Evolutionary conservation across 2,888 invertebrate genomes (phyloP).

Genomic region (Scrobipalpa costella): DNA sequence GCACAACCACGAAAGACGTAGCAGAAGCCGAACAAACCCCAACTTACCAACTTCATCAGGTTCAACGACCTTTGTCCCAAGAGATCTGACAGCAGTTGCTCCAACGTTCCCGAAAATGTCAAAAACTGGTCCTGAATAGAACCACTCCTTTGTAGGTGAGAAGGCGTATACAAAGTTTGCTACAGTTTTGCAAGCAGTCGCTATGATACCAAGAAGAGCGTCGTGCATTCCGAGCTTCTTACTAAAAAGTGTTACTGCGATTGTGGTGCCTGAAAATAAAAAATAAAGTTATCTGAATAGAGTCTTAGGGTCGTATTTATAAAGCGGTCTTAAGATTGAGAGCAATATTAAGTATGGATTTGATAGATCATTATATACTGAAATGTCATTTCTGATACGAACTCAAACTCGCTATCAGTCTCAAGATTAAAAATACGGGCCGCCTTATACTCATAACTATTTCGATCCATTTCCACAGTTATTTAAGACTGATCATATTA

Average conservation of each 20-base stretch:
- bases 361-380: too few relatives aligned
- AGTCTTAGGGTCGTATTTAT: too few relatives aligned
- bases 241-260: slow-evolving; percentile 71
- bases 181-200: slow-evolving; percentile 69
- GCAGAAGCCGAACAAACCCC: too few relatives aligned
- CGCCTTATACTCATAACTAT: too few relatives aligned
- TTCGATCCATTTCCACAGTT: too few relatives aligned
- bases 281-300: neutral
- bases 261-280: slow-evolving; percentile 62
- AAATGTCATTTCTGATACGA: too few relatives aligned
- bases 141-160: slow-evolving; percentile 65
- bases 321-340: too few relatives aligned
- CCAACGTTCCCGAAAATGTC: slow-evolving; percentile 78
- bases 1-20: too few relatives aligned
- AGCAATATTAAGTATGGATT: too few relatives aligned
- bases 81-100: slow-evolving; percentile 77
- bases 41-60: slow-evolving; percentile 73
- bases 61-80: slow-evolving; percentile 80
- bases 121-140: slow-evolving; percentile 69
- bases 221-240: slow-evolving; percentile 72
- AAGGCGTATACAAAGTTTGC: slow-evolving; percentile 69
- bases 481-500: too few relatives aligned
- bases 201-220: slow-evolving; percentile 68
- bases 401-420: too few relatives aligned
- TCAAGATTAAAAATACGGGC: too few relatives aligned